These are phyloP conservation scores for Malacoraja senta DNA, from an alignment of 2,797 vertebrate genomes.

Conservation along the genomic window DNA sequence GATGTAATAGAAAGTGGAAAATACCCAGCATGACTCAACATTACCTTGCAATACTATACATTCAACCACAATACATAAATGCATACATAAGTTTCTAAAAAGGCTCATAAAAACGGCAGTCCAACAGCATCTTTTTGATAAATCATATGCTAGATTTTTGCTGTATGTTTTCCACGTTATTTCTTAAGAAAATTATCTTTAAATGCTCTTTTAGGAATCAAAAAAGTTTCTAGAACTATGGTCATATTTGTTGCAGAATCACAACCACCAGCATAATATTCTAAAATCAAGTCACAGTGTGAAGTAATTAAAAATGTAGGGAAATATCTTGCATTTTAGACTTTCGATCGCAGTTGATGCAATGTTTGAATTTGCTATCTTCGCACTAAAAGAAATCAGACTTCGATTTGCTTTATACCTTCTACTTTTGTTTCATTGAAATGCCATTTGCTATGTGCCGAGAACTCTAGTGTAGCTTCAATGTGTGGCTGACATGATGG, in stretches of 20 bases:
- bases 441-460: background rate
- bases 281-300: background rate
- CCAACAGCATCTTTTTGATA: background rate
- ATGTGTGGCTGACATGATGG: background rate
- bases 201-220: background rate
- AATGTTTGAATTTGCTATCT: background rate
- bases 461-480: background rate
- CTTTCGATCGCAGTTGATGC: background rate
- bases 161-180: background rate
- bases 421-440: too few relatives aligned
- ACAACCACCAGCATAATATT: background rate
- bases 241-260: background rate
- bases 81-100: background rate
- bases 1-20: background rate
- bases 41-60: background rate
- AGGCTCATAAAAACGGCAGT: background rate
- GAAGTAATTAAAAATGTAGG: background rate
- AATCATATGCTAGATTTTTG: background rate
- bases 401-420: too few relatives aligned
- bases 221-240: background rate
- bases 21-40: background rate
- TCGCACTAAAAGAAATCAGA: too few relatives aligned
- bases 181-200: too few relatives aligned
- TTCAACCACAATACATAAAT: constrained; percentile 19
- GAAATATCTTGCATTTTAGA: background rate